Conservation (phyloP, 2,113 vertebrate genomes). For the Nestor notabilis region DNA sequence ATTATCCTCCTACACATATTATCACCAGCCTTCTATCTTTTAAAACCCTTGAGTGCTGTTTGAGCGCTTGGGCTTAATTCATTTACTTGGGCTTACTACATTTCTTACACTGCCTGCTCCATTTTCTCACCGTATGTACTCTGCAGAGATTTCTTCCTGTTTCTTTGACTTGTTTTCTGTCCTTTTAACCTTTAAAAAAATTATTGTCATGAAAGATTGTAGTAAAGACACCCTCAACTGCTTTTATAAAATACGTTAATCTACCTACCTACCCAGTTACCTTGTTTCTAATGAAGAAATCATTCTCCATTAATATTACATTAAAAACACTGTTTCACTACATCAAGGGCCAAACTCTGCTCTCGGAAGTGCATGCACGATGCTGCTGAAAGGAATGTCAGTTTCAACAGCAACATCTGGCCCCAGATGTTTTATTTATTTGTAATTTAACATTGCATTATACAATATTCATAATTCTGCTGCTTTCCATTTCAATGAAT, state of each 20-base stretch:
- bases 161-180: neutral
- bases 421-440: slow-evolving; percentile 65
- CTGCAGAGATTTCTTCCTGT: neutral
- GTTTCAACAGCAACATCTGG: slow-evolving; percentile 55
- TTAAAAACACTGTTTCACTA: neutral
- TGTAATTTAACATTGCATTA: slow-evolving; percentile 36
- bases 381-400: neutral
- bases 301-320: slow-evolving; percentile 29
- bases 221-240: neutral
- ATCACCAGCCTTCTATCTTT: neutral
- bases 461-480: slow-evolving; percentile 67
- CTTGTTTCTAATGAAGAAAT: slow-evolving; percentile 27
- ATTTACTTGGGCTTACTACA: too few relatives aligned
- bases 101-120: neutral
- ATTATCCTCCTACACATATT: neutral
- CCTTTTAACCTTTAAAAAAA: neutral
- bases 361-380: slow-evolving; percentile 1
- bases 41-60: neutral
- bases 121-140: neutral
- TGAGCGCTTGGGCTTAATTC: neutral
- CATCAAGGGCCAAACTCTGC: neutral
- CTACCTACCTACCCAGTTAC: neutral
- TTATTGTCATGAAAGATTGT: neutral
- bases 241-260: slow-evolving; percentile 26
- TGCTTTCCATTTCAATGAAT: slow-evolving; percentile 62